Conservation (phyloP, 2,797 vertebrate genomes). For the Phoebastria nigripes region DNA sequence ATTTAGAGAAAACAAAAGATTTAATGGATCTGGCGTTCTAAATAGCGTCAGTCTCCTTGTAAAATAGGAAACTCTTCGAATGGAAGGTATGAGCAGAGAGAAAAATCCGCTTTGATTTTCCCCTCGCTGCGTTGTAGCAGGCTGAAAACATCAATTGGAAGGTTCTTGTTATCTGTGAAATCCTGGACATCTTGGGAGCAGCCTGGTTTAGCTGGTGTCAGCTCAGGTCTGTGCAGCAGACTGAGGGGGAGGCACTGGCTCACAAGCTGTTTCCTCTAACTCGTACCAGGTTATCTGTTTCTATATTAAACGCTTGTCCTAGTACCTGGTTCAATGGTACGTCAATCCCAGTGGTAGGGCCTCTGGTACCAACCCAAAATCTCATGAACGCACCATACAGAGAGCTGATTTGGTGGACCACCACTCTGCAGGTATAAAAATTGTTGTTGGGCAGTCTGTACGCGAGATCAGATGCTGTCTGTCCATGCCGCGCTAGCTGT, state of each 20-base stretch:
- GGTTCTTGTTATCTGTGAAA: not conserved
- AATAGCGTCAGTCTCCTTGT: slow-evolving; percentile 40
- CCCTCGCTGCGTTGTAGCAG: not conserved
- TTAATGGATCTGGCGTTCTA: slow-evolving; percentile 70
- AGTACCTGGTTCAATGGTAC: not conserved
- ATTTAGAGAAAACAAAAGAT: slow-evolving; percentile 68
- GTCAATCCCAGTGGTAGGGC: not conserved
- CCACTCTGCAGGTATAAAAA: not conserved
- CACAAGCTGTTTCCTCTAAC: not conserved
- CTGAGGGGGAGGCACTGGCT: not conserved
- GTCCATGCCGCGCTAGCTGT: accelerated
- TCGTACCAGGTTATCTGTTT: not conserved
- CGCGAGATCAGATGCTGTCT: not conserved
- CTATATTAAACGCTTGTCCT: not conserved
- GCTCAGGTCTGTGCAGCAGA: not conserved
- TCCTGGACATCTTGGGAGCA: not conserved
- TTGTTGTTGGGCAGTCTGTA: not conserved
- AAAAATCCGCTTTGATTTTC: slow-evolving; percentile 21
- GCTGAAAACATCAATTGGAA: not conserved
- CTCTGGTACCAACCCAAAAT: not conserved
- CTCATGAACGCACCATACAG: accelerated
- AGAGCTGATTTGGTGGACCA: not conserved
- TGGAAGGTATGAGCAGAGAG: slow-evolving; percentile 16
- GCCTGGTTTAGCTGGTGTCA: not conserved
- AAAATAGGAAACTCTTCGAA: slow-evolving; percentile 30